A percentile compares a stretch with the other conserved stretches of the same genome.
These are phyloP conservation scores for Drosophila gunungcola DNA, from an alignment of 1,140 invertebrate genomes.

Conservation along the genomic window DNA sequence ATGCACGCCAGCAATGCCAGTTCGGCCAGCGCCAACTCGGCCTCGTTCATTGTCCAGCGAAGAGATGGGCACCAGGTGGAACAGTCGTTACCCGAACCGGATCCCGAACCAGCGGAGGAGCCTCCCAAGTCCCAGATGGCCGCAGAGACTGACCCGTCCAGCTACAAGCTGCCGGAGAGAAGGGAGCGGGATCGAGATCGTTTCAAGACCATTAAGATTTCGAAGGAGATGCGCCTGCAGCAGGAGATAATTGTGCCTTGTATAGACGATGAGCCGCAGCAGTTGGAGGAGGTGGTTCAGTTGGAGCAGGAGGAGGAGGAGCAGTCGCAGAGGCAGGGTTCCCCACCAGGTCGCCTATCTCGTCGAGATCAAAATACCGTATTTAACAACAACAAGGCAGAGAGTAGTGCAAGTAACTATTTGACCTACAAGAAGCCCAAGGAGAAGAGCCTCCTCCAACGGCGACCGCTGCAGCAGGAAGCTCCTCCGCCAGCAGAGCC, in stretches of 20 bases:
- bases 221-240: conserved; percentile 60
- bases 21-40: conserved; percentile 55
- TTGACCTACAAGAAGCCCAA: conserved; percentile 80
- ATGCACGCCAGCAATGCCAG: conserved; percentile 61
- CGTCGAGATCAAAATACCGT: conserved; percentile 51
- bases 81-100: conserved; percentile 5
- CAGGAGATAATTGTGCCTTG: conserved; percentile 66
- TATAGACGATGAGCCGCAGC: conserved; percentile 65
- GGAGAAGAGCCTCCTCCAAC: conserved; percentile 50
- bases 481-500: background rate
- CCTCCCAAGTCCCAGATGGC: background rate
- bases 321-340: conserved; percentile 26
- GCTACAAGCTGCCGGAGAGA: conserved; percentile 67
- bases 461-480: conserved; percentile 45
- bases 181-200: conserved; percentile 79
- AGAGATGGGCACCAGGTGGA: conserved; percentile 34
- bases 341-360: conserved; percentile 50
- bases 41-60: conserved; percentile 74
- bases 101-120: conserved; percentile 34
- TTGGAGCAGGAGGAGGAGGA: conserved; percentile 14
- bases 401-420: conserved; percentile 48
- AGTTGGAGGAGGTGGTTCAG: conserved; percentile 26
- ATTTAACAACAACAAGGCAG: conserved; percentile 25
- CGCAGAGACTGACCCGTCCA: conserved; percentile 41
- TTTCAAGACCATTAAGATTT: conserved; percentile 84